Evolutionary conservation across 2,797 vertebrate species (phyloP).

Genomic region (Thunnus albacares): DNA sequence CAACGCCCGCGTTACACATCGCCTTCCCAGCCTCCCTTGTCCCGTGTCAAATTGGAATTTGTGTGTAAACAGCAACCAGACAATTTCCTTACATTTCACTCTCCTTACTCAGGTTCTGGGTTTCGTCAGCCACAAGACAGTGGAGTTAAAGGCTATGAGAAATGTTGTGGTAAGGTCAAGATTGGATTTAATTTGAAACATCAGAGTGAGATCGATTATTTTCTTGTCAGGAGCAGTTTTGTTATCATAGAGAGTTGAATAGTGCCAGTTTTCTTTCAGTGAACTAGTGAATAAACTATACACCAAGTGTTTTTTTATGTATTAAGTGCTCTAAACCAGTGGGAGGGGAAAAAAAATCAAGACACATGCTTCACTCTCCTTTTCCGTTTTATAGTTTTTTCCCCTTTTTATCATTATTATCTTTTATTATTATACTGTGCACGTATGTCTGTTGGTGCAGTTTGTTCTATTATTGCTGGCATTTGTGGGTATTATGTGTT

Average conservation of each 20-base stretch:
- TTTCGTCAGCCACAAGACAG: constrained; percentile 21
- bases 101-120: constrained; percentile 29
- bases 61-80: constrained; percentile 38
- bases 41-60: constrained; percentile 35
- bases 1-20: constrained; percentile 31
- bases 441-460: neutral
- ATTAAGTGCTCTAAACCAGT: constrained; percentile 9
- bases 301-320: neutral
- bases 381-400: neutral
- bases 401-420: neutral
- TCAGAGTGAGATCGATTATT: neutral
- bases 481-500: constrained; percentile 29
- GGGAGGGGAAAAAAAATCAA: neutral
- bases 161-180: neutral
- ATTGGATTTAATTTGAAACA: constrained; percentile 25
- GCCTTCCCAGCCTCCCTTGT: constrained; percentile 16
- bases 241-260: constrained; percentile 13
- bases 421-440: neutral
- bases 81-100: constrained; percentile 41
- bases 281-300: neutral
- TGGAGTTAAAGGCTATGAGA: neutral
- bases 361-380: neutral
- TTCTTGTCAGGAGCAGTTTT: constrained; percentile 7
- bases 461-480: constrained; percentile 20
- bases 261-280: constrained; percentile 12